A percentile compares a stretch with the other conserved stretches of the same genome.
Evolutionary conservation across 2,113 vertebrate genomes (phyloP).

Genomic region (Abramis brama): DNA sequence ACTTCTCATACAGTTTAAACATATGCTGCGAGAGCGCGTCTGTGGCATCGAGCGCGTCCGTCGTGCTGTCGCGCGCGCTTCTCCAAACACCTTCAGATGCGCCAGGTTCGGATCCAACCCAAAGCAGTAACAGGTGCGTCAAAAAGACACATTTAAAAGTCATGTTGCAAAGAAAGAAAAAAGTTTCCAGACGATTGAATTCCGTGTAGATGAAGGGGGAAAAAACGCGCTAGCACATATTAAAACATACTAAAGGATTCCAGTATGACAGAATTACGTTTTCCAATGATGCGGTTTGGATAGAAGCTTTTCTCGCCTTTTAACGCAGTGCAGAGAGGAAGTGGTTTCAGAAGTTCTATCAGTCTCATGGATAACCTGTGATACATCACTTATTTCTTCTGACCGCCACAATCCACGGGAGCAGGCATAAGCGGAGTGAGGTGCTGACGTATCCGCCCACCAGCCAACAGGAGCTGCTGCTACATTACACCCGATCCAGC

Average conservation of each 20-base stretch:
- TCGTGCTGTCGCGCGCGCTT: conserved; percentile 52
- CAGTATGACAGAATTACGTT: not conserved
- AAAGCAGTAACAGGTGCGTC: conserved; percentile 62
- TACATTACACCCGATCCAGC: conserved; percentile 29
- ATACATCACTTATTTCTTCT: conserved; percentile 66
- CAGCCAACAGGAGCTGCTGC: conserved; percentile 68
- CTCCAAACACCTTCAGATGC: conserved; percentile 48
- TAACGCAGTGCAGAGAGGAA: not conserved
- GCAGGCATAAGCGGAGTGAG: conserved; percentile 59
- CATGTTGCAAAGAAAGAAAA: conserved; percentile 58
- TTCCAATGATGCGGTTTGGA: not conserved
- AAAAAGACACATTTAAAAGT: conserved; percentile 55
- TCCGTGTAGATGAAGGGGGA: not conserved
- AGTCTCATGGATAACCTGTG: conserved; percentile 45
- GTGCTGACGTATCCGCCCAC: conserved; percentile 67
- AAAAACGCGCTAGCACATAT: not conserved
- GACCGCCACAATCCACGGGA: conserved; percentile 60
- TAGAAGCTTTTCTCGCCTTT: not conserved
- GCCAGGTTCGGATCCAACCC: conserved; percentile 45
- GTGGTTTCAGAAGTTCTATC: not conserved
- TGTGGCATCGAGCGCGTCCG: conserved; percentile 61
- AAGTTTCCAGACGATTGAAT: conserved; percentile 31
- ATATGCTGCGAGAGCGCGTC: conserved; percentile 86
- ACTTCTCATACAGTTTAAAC: conserved; percentile 90
- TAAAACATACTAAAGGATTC: not conserved